Evolutionary conservation across 2,888 invertebrate species (phyloP), one percentile per base, ranked within the genome.

Genomic region (Pogonocherus hispidulus): DNA sequence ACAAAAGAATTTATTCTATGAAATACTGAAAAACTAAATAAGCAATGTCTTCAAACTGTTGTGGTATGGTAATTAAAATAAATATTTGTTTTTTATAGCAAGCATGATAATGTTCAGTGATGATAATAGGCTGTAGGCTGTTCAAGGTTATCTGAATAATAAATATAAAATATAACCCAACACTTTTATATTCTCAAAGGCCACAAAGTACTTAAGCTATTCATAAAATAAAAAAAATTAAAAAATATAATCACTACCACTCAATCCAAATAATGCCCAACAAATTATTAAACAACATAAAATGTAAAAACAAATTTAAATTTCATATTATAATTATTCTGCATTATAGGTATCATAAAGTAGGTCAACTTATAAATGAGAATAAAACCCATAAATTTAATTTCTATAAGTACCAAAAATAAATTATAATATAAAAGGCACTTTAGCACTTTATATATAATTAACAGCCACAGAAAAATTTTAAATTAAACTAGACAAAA

Each of bases 391-490:
- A 14, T 52, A 9, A 20, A n/a, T 4, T 44, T 44, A 44, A 22
- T 6, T 32, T n/a, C n/a, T n/a, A n/a, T 3, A 20, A 16, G 8
- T 11, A 32, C 52, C 32, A 52, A 52, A 52, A 52, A 52, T 52
- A 23, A 6, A n/a, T 32, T 16, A 27, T 8, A 14, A 6, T 11
- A 1, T 3, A 19, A 49, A 19, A 19, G 19, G 5, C n/a, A 49
- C 11, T 22, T n/a, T n/a, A n/a, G n/a, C n/a, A 49, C 19, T 22
- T 19, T 4, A 11, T 11, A 20, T 49, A 49, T n/a, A 49, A 49
- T 22, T 49, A n/a, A 3, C 22, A 49, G n/a, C 19, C 8, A 27
- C n/a, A n/a, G n/a, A n/a, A n/a, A n/a, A n/a, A n/a, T n/a, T n/a
- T n/a, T n/a, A n/a, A n/a, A n/a, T n/a, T n/a, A n/a, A n/a, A n/a